Evolutionary conservation across 2,888 invertebrate genomes (phyloP), one percentile per base, ranked within the genome.

Genomic region (Ernsta delagoae): DNA sequence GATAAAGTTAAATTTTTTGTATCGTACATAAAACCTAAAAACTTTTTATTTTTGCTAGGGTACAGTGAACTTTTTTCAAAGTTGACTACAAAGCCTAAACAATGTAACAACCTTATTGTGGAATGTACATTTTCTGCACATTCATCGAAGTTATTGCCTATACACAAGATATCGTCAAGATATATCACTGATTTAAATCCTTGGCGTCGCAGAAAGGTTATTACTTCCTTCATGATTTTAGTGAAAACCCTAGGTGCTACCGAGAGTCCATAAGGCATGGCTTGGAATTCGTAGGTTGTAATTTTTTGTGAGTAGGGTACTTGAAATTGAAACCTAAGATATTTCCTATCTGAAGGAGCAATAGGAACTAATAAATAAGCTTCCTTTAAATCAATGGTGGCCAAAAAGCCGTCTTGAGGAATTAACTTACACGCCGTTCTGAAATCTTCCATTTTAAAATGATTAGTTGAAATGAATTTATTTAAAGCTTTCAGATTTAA

Each of bases 111-210:
- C 4, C 11, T 7, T 54, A 8, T 9, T 4, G 54, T 54, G 8
- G 9, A 4, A 31, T 54, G 24, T 5, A 54, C 54, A 8, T 54
- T 54, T 31, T 54, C 7, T 8, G 8, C 9, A 54, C 54, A 54
- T 31, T 54, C 8, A 9, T 54, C 24, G 8, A 24, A 54, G 8
- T 9, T 54, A 24, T 54, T 1, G 5, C 54, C 54, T 3, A 54
- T 54, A 54, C 54, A 54, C 24, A 54, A 54, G 8, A 54, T 54
- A 5, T 54, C 54, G 24, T 54, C 54, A 54, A 54, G 54, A 54
- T 54, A 54, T 31, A 54, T 8, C 9, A 54, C 54, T 7, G 54
- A 54, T 31, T 7, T 54, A 8, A 31, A 31, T 9, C 54, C 54
- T 7, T 7, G 24, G 8, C 8, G 0, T 24, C 54, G 54, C 4